Evolutionary conservation across 2,113 vertebrate genomes (phyloP), one percentile per base, ranked within the genome.

Genomic region (Cheirogaleus medius): DNA sequence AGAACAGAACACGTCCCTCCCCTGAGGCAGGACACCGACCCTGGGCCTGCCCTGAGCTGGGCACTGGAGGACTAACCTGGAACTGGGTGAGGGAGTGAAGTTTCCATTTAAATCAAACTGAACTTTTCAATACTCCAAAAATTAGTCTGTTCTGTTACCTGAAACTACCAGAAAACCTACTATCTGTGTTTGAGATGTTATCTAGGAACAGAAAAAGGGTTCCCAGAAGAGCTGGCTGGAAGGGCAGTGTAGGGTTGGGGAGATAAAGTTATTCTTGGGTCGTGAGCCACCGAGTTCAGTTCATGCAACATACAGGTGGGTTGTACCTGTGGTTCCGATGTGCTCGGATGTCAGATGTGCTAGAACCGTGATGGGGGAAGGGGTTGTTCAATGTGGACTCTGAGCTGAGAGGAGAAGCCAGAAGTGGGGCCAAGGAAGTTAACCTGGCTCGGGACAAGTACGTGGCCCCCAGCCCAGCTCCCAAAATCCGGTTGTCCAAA

Each of bases 31-130:
- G 63, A 92, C 29, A 21, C 42, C 64, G 37, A 49, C n/a, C 27
- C 73, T 37, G 34, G 21, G 52, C 14, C 42, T 25, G 5, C 42
- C 58, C 34, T 21, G 21, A 71, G 60, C 80, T 66, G 23, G 14
- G 25, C n/a, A 54, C 71, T 32, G 12, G 18, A 87, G n/a, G 25
- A 34, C 54, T 68, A 78, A 90, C 15, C 63, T 34, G 47, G 83
- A 42, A 78, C 2, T 76, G 52, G 17, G 47, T 56, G n/a, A 82
- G 47, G 87, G n/a, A 90, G 18, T 15, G n/a, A 76, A 56, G 82
- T 64, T 63, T 76, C 91, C 73, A 81, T 64, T 81, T 84, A 96
- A 95, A 85, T 88, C 87, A 77, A 91, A 82, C 56, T 47, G 15
- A 91, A 76, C n/a, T 71, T 84, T 74, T 82, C 68, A 76, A 64